phyloP scores from a whole-genome alignment of 2,888 invertebrate genomes.

The Cylindroiulus punctatus region DNA sequence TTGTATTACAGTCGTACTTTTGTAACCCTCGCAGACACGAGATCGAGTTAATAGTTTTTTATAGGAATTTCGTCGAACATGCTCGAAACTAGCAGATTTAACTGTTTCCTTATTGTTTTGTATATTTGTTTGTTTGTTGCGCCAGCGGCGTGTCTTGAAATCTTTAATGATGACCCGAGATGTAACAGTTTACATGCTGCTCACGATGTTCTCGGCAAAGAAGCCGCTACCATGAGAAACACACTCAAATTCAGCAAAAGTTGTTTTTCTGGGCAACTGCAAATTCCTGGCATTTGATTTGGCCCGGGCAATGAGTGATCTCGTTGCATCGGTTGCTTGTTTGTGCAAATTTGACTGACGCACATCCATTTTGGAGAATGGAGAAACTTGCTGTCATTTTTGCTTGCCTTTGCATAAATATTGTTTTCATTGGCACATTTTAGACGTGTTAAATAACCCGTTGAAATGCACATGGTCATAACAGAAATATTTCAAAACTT shows the following conservation, averaged over 20 bases:
- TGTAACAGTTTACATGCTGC: not conserved
- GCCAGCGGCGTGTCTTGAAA: not conserved
- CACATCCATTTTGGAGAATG: too few relatives aligned
- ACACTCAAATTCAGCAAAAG: not conserved
- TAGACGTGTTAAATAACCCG: too few relatives aligned
- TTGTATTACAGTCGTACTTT: constrained; percentile 22
- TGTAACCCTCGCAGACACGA: constrained; percentile 3
- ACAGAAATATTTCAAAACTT: too few relatives aligned
- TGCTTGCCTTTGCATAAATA: too few relatives aligned
- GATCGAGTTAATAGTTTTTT: too few relatives aligned
- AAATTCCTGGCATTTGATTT: not conserved
- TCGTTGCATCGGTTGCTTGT: not conserved
- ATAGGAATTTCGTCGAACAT: not conserved
- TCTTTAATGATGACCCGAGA: not conserved
- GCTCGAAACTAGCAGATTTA: not conserved
- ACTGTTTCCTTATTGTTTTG: constrained; percentile 8
- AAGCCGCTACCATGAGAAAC: not conserved
- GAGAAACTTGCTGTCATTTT: not conserved
- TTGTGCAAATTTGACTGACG: not conserved
- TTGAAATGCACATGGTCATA: too few relatives aligned
- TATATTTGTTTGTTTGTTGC: not conserved
- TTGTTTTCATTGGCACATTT: too few relatives aligned
- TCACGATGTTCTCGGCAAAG: not conserved
- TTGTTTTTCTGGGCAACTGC: not conserved
- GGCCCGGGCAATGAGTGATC: not conserved